Conservation (phyloP, 2,888 invertebrate genomes). For the Melanotus villosus region DNA sequence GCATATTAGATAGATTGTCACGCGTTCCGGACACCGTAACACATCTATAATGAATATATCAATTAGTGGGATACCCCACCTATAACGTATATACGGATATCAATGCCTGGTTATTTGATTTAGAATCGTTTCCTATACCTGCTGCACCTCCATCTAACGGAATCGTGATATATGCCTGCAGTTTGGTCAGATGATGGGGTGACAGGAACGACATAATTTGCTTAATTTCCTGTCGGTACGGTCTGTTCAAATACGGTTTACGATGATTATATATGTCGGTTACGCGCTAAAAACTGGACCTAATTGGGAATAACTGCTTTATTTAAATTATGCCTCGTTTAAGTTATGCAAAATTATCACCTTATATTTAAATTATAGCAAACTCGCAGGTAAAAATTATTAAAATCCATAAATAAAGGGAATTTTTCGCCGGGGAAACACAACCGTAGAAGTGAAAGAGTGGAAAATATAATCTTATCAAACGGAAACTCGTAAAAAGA, state of each 20-base stretch:
- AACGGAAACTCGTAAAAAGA: no score
- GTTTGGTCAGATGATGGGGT: slow-evolving; percentile 12
- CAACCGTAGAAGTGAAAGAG: no score
- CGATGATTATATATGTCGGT: neutral
- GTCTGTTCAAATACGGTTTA: neutral
- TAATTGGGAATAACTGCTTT: neutral
- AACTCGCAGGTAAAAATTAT: no score
- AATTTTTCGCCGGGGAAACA: no score
- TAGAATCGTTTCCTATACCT: slow-evolving; percentile 24
- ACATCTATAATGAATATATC: slow-evolving; percentile 52
- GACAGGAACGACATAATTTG: slow-evolving; percentile 22
- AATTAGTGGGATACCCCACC: no score
- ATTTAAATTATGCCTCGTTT: no score
- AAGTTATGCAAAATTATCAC: no score
- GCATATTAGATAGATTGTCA: slow-evolving; percentile 41
- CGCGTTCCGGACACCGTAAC: slow-evolving; percentile 12
- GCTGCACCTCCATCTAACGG: slow-evolving; percentile 10
- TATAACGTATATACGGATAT: slow-evolving; percentile 33
- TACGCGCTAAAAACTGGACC: neutral
- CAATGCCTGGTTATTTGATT: slow-evolving; percentile 43
- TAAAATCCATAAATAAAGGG: no score
- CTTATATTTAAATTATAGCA: no score
- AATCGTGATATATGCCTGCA: neutral
- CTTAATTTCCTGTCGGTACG: slow-evolving; percentile 13
- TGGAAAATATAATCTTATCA: no score